Evolutionary conservation across 2,113 vertebrate genomes (phyloP).

Genomic region (Oryzias javanicus): DNA sequence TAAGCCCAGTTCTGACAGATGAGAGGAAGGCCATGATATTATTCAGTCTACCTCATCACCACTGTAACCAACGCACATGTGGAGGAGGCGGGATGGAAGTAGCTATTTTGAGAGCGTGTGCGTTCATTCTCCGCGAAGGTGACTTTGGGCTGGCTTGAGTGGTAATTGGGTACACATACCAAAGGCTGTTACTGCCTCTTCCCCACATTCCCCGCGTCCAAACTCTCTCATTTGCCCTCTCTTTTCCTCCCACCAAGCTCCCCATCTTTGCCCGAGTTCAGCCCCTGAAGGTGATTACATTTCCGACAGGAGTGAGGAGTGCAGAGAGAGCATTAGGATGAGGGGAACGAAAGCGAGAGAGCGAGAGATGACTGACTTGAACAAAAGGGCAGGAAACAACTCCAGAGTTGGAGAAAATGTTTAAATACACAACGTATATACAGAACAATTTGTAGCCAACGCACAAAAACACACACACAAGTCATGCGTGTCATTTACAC

Average conservation of each 20-base stretch:
- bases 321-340: conserved; percentile 37
- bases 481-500: conserved; percentile 52
- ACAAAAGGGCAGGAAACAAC: conserved; percentile 51
- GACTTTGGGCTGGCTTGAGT: conserved; percentile 76
- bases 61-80: conserved; percentile 50
- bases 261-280: conserved; percentile 34
- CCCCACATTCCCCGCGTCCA: conserved; percentile 46
- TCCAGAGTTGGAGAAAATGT: conserved; percentile 25
- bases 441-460: conserved; percentile 28
- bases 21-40: conserved; percentile 68
- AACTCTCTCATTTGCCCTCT: conserved; percentile 40
- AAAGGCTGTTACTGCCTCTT: conserved; percentile 70
- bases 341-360: conserved; percentile 44
- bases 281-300: conserved; percentile 70
- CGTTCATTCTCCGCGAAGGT: conserved; percentile 70
- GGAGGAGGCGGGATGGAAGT: conserved; percentile 53
- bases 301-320: conserved; percentile 62
- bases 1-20: conserved; percentile 59
- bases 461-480: conserved; percentile 37
- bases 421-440: conserved; percentile 7
- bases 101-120: conserved; percentile 73
- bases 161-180: conserved; percentile 80
- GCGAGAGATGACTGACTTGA: conserved; percentile 65
- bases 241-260: conserved; percentile 15
- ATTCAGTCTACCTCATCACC: conserved; percentile 69